Percentiles rank a stretch among this genome's conserved stretches.
phyloP scores from a whole-genome alignment of 2,888 invertebrate species.

The Elmis aenea region DNA sequence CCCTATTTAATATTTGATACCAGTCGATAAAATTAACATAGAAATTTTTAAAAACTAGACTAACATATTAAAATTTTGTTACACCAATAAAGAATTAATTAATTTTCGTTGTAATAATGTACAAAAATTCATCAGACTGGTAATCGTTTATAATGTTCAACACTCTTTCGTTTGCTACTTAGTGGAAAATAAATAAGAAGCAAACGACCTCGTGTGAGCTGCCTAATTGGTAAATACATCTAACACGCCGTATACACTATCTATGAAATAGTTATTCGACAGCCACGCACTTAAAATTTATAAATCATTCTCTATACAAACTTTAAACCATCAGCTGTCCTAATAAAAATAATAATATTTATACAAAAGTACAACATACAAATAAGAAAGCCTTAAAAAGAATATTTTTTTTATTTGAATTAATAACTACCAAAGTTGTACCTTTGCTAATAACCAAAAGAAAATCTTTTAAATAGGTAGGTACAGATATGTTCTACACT shows the following conservation, averaged over 20 bases:
- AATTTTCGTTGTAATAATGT: conserved; percentile 42
- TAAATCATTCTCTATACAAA: conserved; percentile 21
- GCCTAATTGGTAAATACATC: conserved; percentile 36
- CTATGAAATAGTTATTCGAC: conserved; percentile 25
- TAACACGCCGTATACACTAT: conserved; percentile 38
- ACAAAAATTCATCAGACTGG: conserved; percentile 27
- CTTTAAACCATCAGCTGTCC: conserved; percentile 17
- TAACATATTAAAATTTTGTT: conserved; percentile 34
- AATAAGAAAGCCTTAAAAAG: too few relatives aligned
- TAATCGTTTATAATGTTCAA: conserved; percentile 11
- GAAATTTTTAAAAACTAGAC: conserved; percentile 26
- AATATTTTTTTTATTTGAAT: too few relatives aligned
- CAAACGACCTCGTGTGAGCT: conserved; percentile 28
- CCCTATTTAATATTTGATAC: conserved; percentile 4
- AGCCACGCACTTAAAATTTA: conserved; percentile 25
- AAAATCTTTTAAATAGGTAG: too few relatives aligned
- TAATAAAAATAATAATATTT: conserved; percentile 8
- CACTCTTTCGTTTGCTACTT: conserved; percentile 7
- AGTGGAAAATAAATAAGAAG: conserved; percentile 21
- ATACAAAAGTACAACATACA: conserved; percentile 15
- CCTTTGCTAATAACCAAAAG: too few relatives aligned
- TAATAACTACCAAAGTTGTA: too few relatives aligned
- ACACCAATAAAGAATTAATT: conserved; percentile 33
- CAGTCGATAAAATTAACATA: conserved; percentile 16
- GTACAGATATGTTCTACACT: too few relatives aligned